Base-by-base conservation (phyloP, 2,888 invertebrate species). In the Punctoribates punctum region DNA sequence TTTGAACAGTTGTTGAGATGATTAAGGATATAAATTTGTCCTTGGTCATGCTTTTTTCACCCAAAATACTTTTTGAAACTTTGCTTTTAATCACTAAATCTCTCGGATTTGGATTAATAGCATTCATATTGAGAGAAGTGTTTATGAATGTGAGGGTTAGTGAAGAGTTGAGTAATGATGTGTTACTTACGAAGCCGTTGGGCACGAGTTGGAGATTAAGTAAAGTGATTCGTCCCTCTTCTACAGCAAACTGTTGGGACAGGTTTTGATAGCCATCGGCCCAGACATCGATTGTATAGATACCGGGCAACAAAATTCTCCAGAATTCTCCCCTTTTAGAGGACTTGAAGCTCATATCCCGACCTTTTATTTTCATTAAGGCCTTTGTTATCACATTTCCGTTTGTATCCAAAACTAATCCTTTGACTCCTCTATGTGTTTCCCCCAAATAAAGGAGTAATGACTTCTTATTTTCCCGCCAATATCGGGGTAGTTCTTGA, bases 261-360 rank as follows among this genome's bases (percentile, higher is more conserved):
- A 76, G 25, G 6, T 77, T 74, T 27, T 79, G 77, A 73, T 78
- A 80, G 0, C 80, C 80, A 34, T 77, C 77, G 17, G 79, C 77
- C 23, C 60, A 75, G 65, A 94, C 94, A 87, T 93, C 90, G 17
- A 95, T 85, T 81, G 89, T 90, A 84, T 96, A 96, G 74, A 88
- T 87, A 80, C 95, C 95, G 0, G 96, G 95, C 78, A 95, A 85
- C 27, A 96, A 85, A 78, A 96, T 89, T 82, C 94, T 89, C 95
- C 94, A 96, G 86, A 92, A 96, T 84, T 96, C 96, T n/a, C 96
- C 96, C 42, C 75, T 90, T 83, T 91, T 90, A 11, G 93, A 93
- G 74, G 91, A 91, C 83, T 90, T 90, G 84, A 94, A 93, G 73
- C 90, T 89, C 80, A 94, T 91, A 82, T 94, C 92, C 73, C 94